These are phyloP conservation scores for Drosophila carrolli DNA, from an alignment of 1,140 invertebrate genomes.

Conservation along the genomic window DNA sequence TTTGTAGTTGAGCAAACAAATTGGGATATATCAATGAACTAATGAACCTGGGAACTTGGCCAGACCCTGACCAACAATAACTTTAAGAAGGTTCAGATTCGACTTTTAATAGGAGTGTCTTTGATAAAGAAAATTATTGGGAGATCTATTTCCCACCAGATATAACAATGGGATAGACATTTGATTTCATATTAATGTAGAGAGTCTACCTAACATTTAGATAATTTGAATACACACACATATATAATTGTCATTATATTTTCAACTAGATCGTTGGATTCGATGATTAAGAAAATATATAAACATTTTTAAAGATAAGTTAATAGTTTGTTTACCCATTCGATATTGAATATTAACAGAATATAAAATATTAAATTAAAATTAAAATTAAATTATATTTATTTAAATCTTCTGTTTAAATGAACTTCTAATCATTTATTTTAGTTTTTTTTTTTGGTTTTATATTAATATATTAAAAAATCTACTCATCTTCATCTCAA, in stretches of 20 bases:
- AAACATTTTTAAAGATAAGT: too few species aligned
- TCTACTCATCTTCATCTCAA: not conserved
- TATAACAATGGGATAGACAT: too few species aligned
- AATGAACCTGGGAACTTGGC: constrained; percentile 17
- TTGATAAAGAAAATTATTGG: constrained; percentile 5
- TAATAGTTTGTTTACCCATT: too few species aligned
- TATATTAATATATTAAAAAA: not conserved
- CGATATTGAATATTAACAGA: too few species aligned
- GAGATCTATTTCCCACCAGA: not conserved
- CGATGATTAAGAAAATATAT: too few species aligned
- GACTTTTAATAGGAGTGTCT: constrained; percentile 2
- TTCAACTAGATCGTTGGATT: too few species aligned
- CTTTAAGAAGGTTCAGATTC: not conserved
- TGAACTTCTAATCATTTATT: not conserved
- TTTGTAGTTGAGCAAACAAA: constrained; percentile 19
- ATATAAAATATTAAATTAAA: not conserved
- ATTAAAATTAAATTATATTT: not conserved
- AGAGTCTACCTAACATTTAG: too few species aligned
- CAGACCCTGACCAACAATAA: constrained; percentile 25
- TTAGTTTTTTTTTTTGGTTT: not conserved
- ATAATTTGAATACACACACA: too few species aligned
- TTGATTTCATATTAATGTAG: too few species aligned
- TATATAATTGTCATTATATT: too few species aligned
- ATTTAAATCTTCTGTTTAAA: not conserved
- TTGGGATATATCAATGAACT: constrained; percentile 35